phyloP scores from a whole-genome alignment of 2,888 invertebrate genomes.

The Ganaspis brasiliensis region DNA sequence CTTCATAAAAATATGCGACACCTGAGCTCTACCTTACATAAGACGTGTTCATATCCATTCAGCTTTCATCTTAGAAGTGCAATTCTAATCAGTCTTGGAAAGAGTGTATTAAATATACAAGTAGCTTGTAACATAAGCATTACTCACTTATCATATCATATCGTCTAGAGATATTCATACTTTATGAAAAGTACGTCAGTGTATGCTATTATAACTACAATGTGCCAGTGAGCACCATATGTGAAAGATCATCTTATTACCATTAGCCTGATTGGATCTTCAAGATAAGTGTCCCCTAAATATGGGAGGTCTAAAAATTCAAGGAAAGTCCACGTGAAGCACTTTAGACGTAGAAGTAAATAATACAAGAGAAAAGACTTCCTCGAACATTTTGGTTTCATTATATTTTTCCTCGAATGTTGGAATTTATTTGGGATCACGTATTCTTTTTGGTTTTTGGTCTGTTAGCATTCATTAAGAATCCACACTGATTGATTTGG shows the following conservation, averaged over 20 bases:
- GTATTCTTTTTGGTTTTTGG: slow-evolving; percentile 5
- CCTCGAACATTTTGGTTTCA: too few relatives aligned
- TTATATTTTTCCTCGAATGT: not conserved
- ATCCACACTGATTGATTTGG: slow-evolving; percentile 15
- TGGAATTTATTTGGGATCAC: not conserved
- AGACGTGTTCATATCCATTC: slow-evolving; percentile 11
- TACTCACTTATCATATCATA: not conserved
- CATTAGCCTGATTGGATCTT: slow-evolving; percentile 1
- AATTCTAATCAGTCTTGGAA: slow-evolving; percentile 18
- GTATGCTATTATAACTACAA: not conserved
- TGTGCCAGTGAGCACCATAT: not conserved
- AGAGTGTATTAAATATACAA: slow-evolving; percentile 15
- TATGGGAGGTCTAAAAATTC: not conserved
- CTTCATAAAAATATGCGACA: slow-evolving; percentile 25
- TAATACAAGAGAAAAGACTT: not conserved
- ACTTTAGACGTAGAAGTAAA: not conserved
- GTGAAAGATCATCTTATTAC: not conserved
- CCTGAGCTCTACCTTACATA: slow-evolving; percentile 9
- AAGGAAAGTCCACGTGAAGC: not conserved
- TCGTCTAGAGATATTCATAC: not conserved
- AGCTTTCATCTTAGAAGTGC: slow-evolving; percentile 6
- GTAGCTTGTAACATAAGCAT: not conserved
- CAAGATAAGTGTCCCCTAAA: not conserved
- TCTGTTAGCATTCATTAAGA: slow-evolving; percentile 1
- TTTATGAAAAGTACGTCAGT: not conserved